These are phyloP conservation scores for Enteromius radiatus DNA, from an alignment of 2,797 vertebrate species.

Conservation along the genomic window DNA sequence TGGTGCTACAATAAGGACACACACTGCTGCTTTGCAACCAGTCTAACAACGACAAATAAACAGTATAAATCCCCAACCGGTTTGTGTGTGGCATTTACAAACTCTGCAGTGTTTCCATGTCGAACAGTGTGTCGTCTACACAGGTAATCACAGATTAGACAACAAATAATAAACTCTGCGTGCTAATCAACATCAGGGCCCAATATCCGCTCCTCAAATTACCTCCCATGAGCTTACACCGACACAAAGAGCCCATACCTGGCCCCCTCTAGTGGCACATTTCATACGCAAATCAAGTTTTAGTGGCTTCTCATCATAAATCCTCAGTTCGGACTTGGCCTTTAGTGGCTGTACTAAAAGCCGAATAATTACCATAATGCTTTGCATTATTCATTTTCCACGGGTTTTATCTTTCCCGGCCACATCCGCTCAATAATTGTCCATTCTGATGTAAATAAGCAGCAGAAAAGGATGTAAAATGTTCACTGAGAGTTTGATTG, in stretches of 20 bases:
- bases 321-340: conserved; percentile 36
- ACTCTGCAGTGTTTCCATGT: conserved; percentile 47
- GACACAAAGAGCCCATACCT: conserved; percentile 32
- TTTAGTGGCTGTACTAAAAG: conserved; percentile 43
- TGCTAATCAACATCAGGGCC: conserved; percentile 51
- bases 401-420: conserved; percentile 37
- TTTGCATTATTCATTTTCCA: conserved; percentile 43
- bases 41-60: neutral
- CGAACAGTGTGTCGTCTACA: conserved; percentile 61
- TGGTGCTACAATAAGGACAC: conserved; percentile 5
- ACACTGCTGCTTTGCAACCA: neutral
- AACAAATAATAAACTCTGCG: conserved; percentile 59
- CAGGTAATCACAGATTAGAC: conserved; percentile 61
- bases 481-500: conserved; percentile 30
- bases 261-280: conserved; percentile 50
- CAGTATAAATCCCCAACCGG: conserved; percentile 2
- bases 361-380: conserved; percentile 48
- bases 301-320: conserved; percentile 41
- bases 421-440: conserved; percentile 22
- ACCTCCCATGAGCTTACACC: conserved; percentile 31
- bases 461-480: conserved; percentile 19
- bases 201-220: conserved; percentile 46
- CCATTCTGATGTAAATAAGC: conserved; percentile 43
- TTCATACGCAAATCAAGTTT: neutral
- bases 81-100: conserved; percentile 45